phyloP scores from a whole-genome alignment of 1,140 invertebrate genomes.

The Branchinecta lindahli region DNA sequence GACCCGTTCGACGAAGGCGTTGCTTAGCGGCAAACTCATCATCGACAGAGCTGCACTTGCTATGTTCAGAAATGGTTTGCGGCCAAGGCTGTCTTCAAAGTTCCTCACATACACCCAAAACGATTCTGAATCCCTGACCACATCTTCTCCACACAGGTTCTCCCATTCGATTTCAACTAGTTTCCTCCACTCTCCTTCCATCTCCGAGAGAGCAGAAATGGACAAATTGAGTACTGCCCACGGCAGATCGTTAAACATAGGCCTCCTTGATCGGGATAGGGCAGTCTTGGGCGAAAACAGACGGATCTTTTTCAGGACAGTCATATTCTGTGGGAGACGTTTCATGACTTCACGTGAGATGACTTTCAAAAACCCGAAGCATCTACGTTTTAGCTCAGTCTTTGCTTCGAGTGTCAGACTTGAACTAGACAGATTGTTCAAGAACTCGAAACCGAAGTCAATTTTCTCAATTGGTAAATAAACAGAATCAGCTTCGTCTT shows the following conservation, averaged over 20 bases:
- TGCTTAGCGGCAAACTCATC: constrained; percentile 3
- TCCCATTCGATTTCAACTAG: constrained; percentile 1
- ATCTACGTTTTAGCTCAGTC: constrained; percentile 1
- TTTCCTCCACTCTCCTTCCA: constrained; percentile 5
- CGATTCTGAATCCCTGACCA: constrained; percentile 3
- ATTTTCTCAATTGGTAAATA: constrained; percentile 6
- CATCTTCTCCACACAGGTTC: constrained; percentile 3
- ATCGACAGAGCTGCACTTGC: constrained; percentile 4
- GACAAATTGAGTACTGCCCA: constrained; percentile 8
- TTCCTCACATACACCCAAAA: not conserved
- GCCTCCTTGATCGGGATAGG: constrained; percentile 4
- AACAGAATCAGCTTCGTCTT: not conserved
- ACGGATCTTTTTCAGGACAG: constrained; percentile 5
- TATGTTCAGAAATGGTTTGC: constrained; percentile 1
- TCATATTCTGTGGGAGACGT: constrained; percentile 5
- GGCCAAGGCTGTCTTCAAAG: constrained; percentile 4
- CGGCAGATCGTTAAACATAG: not conserved
- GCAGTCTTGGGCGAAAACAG: constrained; percentile 4
- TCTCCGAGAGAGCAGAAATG: constrained; percentile 5
- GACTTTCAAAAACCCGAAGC: constrained; percentile 8
- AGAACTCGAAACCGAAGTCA: constrained; percentile 5
- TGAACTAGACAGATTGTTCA: constrained; percentile 5
- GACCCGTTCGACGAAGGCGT: constrained; percentile 7
- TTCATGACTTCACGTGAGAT: constrained; percentile 5
- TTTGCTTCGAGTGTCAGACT: not conserved